These are phyloP conservation scores for Eidolon helvum DNA, from an alignment of 2,113 vertebrate genomes.

Conservation along the genomic window DNA sequence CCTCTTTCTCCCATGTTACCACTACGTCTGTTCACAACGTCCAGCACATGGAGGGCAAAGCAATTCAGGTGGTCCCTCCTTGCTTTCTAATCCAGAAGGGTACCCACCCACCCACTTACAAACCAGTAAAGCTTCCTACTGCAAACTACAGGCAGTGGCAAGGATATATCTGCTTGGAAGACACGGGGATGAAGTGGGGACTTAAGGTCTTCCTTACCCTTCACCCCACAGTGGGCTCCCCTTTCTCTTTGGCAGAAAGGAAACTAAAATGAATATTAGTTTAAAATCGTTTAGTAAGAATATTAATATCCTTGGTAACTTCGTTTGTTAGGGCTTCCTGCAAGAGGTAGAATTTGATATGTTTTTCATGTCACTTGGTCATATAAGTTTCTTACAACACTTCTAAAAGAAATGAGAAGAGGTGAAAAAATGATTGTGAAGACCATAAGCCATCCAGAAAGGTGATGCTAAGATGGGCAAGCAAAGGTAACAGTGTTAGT, in stretches of 20 bases:
- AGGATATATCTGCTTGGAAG: not conserved
- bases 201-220: not conserved
- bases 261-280: not conserved
- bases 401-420: not conserved
- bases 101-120: not conserved
- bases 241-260: not conserved
- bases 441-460: not conserved
- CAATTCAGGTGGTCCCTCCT: not conserved
- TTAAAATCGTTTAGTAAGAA: not conserved
- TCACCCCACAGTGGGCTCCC: not conserved
- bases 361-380: not conserved
- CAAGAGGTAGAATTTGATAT: not conserved
- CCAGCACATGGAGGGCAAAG: not conserved
- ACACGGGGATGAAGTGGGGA: not conserved
- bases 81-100: not conserved
- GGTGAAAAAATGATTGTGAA: not conserved
- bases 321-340: not conserved
- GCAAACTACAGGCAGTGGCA: not conserved
- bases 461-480: not conserved
- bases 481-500: not conserved
- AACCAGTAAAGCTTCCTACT: not conserved
- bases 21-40: not conserved
- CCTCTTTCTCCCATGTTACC: not conserved
- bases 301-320: not conserved
- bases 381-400: not conserved